These are phyloP conservation scores for Hydrotaea cyrtoneurina DNA, from an alignment of 2,888 invertebrate species.

Conservation along the genomic window DNA sequence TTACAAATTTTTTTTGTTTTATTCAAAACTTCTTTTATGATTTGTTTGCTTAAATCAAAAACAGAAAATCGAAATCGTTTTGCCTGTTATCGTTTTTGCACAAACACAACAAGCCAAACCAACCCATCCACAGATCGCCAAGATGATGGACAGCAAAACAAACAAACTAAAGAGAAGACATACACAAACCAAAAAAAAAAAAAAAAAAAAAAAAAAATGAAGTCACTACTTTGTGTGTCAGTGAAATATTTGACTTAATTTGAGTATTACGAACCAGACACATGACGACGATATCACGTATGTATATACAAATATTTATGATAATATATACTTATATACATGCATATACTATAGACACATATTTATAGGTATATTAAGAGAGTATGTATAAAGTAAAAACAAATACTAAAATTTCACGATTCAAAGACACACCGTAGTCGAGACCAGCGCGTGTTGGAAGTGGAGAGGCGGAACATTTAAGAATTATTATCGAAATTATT, in stretches of 20 bases:
- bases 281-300: neutral
- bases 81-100: conserved; percentile 1
- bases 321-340: neutral
- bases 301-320: neutral
- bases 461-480: no score
- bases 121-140: neutral
- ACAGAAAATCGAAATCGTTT: neutral
- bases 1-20: neutral
- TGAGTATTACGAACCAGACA: neutral
- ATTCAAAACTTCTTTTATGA: neutral
- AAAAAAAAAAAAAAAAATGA: conserved; percentile 7
- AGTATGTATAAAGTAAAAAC: conserved; percentile 25
- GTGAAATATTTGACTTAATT: conserved; percentile 13
- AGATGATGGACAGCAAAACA: conserved; percentile 15
- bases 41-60: neutral
- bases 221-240: conserved; percentile 1
- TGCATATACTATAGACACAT: neutral
- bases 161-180: neutral
- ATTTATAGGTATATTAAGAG: neutral
- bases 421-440: neutral
- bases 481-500: conserved; percentile 2
- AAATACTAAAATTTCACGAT: neutral
- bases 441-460: neutral
- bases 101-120: neutral
- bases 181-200: neutral